These are phyloP conservation scores for Polia nebulosa DNA, from an alignment of 2,888 invertebrate species.

Conservation along the genomic window DNA sequence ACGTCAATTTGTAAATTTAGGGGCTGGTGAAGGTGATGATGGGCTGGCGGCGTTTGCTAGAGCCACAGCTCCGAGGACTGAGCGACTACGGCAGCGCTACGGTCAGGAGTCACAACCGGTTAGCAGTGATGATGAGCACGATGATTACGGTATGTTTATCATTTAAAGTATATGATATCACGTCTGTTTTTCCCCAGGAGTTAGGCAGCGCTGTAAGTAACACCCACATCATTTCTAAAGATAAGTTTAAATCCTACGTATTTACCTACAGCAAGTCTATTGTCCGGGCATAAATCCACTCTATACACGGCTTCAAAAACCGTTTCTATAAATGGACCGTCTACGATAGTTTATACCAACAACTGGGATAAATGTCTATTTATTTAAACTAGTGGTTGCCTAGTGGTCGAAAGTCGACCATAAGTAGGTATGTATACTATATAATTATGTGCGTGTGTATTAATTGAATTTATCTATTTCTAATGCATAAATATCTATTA, in stretches of 20 bases:
- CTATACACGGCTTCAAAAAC: not conserved
- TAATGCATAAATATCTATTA: too few species aligned
- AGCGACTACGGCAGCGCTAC: slow-evolving; percentile 94
- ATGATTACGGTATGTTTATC: slow-evolving; percentile 93
- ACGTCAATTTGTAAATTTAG: slow-evolving; percentile 62
- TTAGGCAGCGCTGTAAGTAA: not conserved
- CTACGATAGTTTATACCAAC: too few species aligned
- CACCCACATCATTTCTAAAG: not conserved
- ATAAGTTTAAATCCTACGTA: not conserved
- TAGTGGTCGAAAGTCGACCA: too few species aligned
- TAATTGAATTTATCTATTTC: too few species aligned
- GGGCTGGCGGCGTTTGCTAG: slow-evolving; percentile 96
- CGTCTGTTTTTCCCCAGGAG: too few species aligned
- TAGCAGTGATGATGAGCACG: slow-evolving; percentile 94
- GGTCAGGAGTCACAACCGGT: slow-evolving; percentile 90
- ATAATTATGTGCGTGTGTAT: too few species aligned
- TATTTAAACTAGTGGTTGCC: too few species aligned
- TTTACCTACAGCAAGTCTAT: not conserved
- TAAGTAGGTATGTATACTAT: too few species aligned
- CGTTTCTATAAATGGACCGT: not conserved
- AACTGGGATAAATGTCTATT: too few species aligned
- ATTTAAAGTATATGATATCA: not conserved
- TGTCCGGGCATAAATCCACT: not conserved
- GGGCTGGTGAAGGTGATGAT: slow-evolving; percentile 93
- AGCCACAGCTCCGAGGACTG: slow-evolving; percentile 95